Evolutionary conservation across 2,888 invertebrate genomes (phyloP), one percentile per base, ranked within the genome.

Genomic region (Baronia brevicornis): DNA sequence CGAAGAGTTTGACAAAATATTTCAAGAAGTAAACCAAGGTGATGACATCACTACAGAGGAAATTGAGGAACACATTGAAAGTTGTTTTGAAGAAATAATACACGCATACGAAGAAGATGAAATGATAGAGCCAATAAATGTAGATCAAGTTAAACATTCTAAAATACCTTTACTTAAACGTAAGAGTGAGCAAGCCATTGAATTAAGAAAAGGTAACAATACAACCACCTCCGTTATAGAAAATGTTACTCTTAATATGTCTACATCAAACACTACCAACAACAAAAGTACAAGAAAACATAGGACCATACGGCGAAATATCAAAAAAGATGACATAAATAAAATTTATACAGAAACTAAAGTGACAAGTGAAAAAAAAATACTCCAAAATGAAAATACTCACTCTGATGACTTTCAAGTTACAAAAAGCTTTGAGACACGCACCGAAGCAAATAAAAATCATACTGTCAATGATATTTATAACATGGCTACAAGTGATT

Each of bases 1-100:
- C 3, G 78, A 79, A 2, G 79, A 77, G 44, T 82, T 82, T 24
- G 79, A 82, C 3, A 77, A 71, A 52, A 48, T 82, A 14, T 82
- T 71, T 30, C 70, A 72, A 33, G 70, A 78, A 56, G 61, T 73
- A 2, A 52, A 65, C 1, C 59, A 63, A 8, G 44, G 36, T 6
- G 41, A 44, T 33, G 38, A 48, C 7, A 34, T 42, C 4, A 21
- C 31, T 5, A 13, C 31, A 19, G 30, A 36, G 5, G 67, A 69
- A 11, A 71, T 77, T 7, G 64, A 69, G 1, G 63, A 60, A 1
- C 62, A 61, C 39, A 35, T 80, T 1, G 80, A 80, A 19, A 64
- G 54, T 1, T 68, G 55, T 26, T 82, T 82, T 33, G 78, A 80
- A 44, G 75, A 80, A 51, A 69, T 82, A 6, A 70, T 79, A 13